Evolutionary conservation across 92 coral and sea anemone genomes (phyloP).

Genomic region (Palythoa grandis): DNA sequence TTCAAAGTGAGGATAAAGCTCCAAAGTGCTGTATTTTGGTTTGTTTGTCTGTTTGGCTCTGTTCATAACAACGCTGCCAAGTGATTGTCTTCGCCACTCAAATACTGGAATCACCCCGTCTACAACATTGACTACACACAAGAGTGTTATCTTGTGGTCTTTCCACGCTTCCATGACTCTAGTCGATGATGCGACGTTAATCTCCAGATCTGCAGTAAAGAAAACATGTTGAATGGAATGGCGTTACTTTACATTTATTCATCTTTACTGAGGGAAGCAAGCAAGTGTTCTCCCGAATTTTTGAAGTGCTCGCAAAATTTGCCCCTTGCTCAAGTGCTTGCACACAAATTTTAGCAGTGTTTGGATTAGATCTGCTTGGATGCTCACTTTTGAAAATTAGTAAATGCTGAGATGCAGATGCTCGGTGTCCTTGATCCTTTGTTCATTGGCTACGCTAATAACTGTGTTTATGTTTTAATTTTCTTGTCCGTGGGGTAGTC

Average conservation of each 20-base stretch:
- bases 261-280: no score
- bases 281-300: not conserved
- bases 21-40: not conserved
- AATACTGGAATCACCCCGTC: slow-evolving; percentile 5
- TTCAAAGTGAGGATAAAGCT: slow-evolving; percentile 5
- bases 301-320: no score
- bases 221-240: not conserved
- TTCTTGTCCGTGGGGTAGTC: no score
- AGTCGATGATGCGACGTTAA: not conserved
- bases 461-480: no score
- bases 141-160: not conserved
- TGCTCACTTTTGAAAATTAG: no score
- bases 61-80: not conserved
- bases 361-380: no score
- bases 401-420: no score
- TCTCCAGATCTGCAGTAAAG: slow-evolving; percentile 14
- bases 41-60: not conserved
- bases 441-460: no score
- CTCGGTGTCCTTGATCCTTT: no score
- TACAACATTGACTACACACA: slow-evolving; percentile 26
- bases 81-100: slow-evolving; percentile 11
- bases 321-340: no score
- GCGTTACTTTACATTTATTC: no score
- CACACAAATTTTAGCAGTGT: no score
- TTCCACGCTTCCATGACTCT: not conserved